phyloP scores from a whole-genome alignment of 2,888 invertebrate species.

The Oscheius sp. region DNA sequence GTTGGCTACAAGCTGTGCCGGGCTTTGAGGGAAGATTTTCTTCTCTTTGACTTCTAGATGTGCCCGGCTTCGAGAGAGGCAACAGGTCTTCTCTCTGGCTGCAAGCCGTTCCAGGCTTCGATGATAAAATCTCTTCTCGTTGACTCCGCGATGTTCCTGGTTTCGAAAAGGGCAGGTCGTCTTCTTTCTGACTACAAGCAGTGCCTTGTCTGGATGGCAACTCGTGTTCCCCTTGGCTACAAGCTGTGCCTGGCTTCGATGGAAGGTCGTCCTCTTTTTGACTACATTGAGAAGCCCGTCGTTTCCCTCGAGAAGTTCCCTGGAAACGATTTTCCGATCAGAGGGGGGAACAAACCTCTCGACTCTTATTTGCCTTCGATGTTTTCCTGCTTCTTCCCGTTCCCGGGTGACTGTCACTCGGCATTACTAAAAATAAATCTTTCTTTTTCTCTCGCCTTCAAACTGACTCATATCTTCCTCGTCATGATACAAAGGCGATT shows the following conservation, averaged over 20 bases:
- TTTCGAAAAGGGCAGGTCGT: background rate
- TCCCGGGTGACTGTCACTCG: slow-evolving; percentile 11
- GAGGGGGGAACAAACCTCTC: background rate
- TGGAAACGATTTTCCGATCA: no score
- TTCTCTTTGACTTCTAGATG: background rate
- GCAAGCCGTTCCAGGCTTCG: slow-evolving; percentile 5
- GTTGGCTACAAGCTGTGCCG: slow-evolving; percentile 14
- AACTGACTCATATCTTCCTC: slow-evolving; percentile 15
- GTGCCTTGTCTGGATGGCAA: background rate
- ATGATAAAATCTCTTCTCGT: background rate
- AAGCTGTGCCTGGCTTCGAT: background rate
- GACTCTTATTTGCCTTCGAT: background rate
- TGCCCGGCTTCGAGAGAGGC: background rate
- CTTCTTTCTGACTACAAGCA: background rate
- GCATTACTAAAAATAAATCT: background rate
- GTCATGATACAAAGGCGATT: background rate
- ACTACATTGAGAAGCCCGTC: no score
- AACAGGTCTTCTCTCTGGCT: slow-evolving; percentile 13
- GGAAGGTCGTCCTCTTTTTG: background rate
- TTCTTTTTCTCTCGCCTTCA: background rate
- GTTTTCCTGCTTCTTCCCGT: background rate
- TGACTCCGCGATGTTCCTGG: background rate
- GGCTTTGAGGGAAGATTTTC: slow-evolving; percentile 1
- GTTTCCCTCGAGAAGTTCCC: no score
- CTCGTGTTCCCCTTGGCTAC: slow-evolving; percentile 4